Base-by-base conservation (phyloP, 2,797 vertebrate species). In the Diceros bicornis region DNA sequence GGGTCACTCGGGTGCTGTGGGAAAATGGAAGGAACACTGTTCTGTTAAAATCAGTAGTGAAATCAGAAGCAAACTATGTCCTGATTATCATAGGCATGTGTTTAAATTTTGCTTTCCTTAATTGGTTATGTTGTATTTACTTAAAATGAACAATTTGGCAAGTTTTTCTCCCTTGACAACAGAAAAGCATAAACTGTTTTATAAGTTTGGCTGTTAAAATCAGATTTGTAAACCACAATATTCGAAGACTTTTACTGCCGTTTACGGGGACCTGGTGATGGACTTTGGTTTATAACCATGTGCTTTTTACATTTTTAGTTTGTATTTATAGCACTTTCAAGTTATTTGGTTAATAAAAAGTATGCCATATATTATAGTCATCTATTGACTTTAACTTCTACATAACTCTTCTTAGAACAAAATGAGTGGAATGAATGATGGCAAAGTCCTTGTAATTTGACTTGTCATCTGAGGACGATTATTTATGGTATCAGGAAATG, bases 111-210 rank as follows among this genome's bases (percentile, higher is more conserved):
- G 97, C 98, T 98, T 98, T 98, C 99, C 99, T 99, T 99, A 99
- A 99, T 99, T 99, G 99, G 98, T 96, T 99, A 98, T 99, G 98
- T 99, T 99, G 98, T 99, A 98, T 99, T 99, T 99, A 99, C 98
- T 99, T 99, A 98, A 99, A 99, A 99, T 98, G 98, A 99, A 99
- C 98, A 99, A 98, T 99, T 99, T 99, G 99, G 99, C 99, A 99
- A 98, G 97, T 99, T 99, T 98, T 98, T 98, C 97, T 99, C 98
- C 98, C 99, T 98, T 98, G 98, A 99, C 99, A 99, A 98, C 98
- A 99, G 98, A 98, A 98, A 98, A 98, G 98, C 68, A 0, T 98
- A 99, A 99, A 98, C 98, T 98, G 97, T 98, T 99, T 99, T 99
- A 98, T 98, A 99, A 99, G 98, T 99, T 99, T 99, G 99, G 98